phyloP scores from a whole-genome alignment of 2,888 invertebrate species.

The Globia sparganii region DNA sequence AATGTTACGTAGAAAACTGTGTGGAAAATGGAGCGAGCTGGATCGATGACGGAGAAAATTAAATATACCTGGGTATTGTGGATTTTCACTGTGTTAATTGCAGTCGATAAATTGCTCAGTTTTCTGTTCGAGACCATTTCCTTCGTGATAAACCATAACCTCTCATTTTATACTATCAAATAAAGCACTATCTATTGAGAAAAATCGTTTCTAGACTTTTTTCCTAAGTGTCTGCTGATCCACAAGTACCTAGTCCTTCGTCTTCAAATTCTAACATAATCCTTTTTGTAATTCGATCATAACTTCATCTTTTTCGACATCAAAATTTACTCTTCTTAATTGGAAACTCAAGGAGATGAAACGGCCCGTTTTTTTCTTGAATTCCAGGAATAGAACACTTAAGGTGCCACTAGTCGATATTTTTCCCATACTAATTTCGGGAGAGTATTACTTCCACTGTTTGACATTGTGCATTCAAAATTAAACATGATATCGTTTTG shows the following conservation, averaged over 20 bases:
- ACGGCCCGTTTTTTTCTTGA: constrained; percentile 3
- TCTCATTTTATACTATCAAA: background rate
- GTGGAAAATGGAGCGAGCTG: constrained; percentile 49
- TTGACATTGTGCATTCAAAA: no score
- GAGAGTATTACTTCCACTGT: no score
- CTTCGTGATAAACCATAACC: background rate
- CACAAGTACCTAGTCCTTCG: background rate
- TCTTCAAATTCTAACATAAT: background rate
- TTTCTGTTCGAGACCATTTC: background rate
- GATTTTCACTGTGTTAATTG: constrained; percentile 32
- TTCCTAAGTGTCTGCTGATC: background rate
- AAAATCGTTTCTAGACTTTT: background rate
- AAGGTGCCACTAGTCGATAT: no score
- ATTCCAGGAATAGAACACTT: constrained; percentile 8
- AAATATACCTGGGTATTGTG: constrained; percentile 31
- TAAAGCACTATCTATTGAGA: background rate
- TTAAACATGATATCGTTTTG: no score
- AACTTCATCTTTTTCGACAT: background rate
- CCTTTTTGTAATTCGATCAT: background rate
- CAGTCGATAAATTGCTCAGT: constrained; percentile 4
- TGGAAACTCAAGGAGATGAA: constrained; percentile 21
- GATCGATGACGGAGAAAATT: constrained; percentile 53
- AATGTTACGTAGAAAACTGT: constrained; percentile 51
- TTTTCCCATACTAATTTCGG: no score
- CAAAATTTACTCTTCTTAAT: constrained; percentile 19